A percentile compares a stretch with the other conserved stretches of the same genome.
phyloP scores from a whole-genome alignment of 2,113 vertebrate genomes.

The Lampris megalopsis region DNA sequence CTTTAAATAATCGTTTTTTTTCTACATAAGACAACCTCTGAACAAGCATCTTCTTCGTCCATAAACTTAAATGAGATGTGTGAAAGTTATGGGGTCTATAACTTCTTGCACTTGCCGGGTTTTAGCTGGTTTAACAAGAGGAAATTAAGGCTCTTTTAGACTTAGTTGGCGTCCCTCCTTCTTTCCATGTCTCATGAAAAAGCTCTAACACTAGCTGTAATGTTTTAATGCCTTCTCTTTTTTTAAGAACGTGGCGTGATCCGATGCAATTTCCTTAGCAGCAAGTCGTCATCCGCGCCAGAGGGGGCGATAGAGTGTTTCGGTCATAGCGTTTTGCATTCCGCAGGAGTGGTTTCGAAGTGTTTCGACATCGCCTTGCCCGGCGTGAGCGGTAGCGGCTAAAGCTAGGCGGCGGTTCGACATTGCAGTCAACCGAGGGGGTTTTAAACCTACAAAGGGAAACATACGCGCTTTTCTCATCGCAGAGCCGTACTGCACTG shows the following conservation, averaged over 20 bases:
- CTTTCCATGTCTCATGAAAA: no score
- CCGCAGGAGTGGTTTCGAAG: conserved; percentile 62
- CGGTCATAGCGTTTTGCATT: neutral
- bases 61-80: no score
- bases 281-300: conserved; percentile 30
- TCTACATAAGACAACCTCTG: no score
- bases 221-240: neutral
- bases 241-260: accelerated
- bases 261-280: accelerated
- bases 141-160: no score
- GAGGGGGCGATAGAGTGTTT: conserved; percentile 27
- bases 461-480: conserved; percentile 6
- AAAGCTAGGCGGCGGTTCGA: conserved; percentile 63
- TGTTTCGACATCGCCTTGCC: conserved; percentile 65
- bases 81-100: no score
- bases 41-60: no score
- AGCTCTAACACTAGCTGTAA: neutral
- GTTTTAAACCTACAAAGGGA: conserved; percentile 21
- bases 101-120: no score
- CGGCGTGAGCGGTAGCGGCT: conserved; percentile 69
- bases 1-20: no score
- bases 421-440: conserved; percentile 51
- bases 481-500: conserved; percentile 30
- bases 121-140: no score
- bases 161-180: no score